Percentiles rank a stretch among this genome's conserved stretches.
These are phyloP conservation scores for Todiramphus saurophagus DNA, from an alignment of 2,113 vertebrate species.

Conservation along the genomic window DNA sequence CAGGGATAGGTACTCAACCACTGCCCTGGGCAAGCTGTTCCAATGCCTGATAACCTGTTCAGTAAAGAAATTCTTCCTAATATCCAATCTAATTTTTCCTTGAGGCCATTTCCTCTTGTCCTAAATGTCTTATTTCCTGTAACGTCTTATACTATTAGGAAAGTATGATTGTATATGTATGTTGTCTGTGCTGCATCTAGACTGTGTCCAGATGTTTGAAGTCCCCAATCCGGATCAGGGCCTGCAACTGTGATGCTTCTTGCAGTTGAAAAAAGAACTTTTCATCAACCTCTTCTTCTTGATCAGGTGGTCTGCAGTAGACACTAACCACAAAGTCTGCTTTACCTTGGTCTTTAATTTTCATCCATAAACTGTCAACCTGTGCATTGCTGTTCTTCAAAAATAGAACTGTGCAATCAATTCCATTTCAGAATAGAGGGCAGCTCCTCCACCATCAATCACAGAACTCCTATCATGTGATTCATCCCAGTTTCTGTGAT, in stretches of 20 bases:
- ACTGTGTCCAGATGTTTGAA: neutral
- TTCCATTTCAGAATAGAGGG: neutral
- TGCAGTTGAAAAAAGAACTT: neutral
- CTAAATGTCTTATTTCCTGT: neutral
- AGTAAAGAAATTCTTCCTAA: too few species aligned
- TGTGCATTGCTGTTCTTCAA: neutral
- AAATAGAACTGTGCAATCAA: neutral
- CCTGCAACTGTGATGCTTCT: neutral
- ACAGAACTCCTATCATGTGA: neutral
- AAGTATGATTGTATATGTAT: neutral
- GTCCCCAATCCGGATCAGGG: neutral
- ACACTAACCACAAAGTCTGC: too few species aligned
- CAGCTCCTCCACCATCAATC: neutral
- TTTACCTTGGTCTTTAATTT: neutral
- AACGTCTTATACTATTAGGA: neutral
- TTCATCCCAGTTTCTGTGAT: neutral
- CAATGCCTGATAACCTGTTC: too few species aligned
- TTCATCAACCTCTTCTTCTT: neutral
- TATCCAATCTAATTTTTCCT: too few species aligned
- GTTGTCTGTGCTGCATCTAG: too few species aligned
- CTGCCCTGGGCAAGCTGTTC: too few species aligned
- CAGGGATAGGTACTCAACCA: too few species aligned
- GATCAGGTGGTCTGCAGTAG: neutral
- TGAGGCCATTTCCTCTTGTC: too few species aligned
- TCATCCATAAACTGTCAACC: neutral